A percentile compares a stretch with the other conserved stretches of the same genome.
Conservation (phyloP, 2,888 invertebrate species). For the Hemithea aestivaria region DNA sequence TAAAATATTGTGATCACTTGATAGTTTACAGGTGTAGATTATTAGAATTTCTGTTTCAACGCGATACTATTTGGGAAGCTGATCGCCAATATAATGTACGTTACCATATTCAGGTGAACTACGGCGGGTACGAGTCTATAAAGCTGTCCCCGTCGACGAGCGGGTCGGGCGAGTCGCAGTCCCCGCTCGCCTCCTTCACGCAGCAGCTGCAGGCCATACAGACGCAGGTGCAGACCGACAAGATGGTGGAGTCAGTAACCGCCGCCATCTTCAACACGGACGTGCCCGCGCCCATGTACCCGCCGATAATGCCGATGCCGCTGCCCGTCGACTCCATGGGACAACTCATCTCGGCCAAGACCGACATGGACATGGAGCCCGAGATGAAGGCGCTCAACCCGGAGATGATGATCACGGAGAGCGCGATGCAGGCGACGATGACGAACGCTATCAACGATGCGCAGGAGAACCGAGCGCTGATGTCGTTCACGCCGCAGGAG, state of each 20-base stretch:
- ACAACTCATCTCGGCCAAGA: conserved; percentile 53
- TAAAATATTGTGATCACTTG: too few relatives aligned
- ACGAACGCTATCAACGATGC: conserved; percentile 35
- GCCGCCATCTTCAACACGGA: conserved; percentile 73
- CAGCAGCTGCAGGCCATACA: conserved; percentile 71
- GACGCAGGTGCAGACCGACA: conserved; percentile 73
- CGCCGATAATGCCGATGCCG: conserved; percentile 45
- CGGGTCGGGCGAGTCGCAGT: conserved; percentile 55
- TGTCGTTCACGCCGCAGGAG: conserved; percentile 46
- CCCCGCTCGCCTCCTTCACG: conserved; percentile 61
- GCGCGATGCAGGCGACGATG: conserved; percentile 37
- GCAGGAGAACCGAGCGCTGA: conserved; percentile 47
- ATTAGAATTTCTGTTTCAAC: too few relatives aligned
- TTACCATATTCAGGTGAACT: conserved; percentile 41
- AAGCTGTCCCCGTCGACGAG: conserved; percentile 76
- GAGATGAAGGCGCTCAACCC: conserved; percentile 59
- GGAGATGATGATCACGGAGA: conserved; percentile 54
- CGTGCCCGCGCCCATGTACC: conserved; percentile 59
- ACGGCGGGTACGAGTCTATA: conserved; percentile 67
- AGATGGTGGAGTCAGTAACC: conserved; percentile 74
- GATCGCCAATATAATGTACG: neutral
- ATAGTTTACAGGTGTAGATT: too few relatives aligned
- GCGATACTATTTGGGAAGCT: too few relatives aligned
- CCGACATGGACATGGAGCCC: conserved; percentile 40
- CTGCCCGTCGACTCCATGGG: conserved; percentile 48